A percentile compares a stretch with the other conserved stretches of the same genome.
These are phyloP conservation scores for Eidolon dupreanum DNA, from an alignment of 2,797 vertebrate species.

Conservation along the genomic window DNA sequence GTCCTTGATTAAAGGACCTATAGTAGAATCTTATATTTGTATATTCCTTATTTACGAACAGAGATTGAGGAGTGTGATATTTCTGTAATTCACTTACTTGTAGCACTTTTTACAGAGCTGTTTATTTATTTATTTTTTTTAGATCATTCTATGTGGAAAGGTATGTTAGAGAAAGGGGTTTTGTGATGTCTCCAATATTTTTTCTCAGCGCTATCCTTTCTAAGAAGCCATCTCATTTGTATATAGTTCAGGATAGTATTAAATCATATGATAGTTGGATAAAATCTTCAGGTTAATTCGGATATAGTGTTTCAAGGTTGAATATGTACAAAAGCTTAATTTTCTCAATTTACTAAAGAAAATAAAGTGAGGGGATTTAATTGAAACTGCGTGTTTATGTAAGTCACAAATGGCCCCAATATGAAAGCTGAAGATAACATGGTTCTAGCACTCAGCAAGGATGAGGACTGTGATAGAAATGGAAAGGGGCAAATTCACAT, in stretches of 20 bases:
- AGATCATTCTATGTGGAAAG: background rate
- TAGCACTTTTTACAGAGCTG: background rate
- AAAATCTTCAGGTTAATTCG: background rate
- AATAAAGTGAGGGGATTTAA: background rate
- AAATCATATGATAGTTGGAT: background rate
- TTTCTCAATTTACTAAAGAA: background rate
- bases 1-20: background rate
- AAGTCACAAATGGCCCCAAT: background rate
- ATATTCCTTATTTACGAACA: background rate
- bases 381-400: background rate
- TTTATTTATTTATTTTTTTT: background rate
- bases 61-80: background rate
- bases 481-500: background rate
- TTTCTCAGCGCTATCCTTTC: background rate
- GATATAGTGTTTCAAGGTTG: background rate
- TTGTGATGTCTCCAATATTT: background rate
- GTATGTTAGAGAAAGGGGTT: background rate
- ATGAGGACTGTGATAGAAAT: background rate
- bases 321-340: background rate
- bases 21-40: background rate
- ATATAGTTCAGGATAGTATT: background rate
- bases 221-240: background rate
- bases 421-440: background rate
- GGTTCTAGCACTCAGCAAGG: background rate
- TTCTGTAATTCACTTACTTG: background rate